Evolutionary conservation across 2,113 vertebrate species (phyloP).

Genomic region (Potamarius usumacintae): DNA sequence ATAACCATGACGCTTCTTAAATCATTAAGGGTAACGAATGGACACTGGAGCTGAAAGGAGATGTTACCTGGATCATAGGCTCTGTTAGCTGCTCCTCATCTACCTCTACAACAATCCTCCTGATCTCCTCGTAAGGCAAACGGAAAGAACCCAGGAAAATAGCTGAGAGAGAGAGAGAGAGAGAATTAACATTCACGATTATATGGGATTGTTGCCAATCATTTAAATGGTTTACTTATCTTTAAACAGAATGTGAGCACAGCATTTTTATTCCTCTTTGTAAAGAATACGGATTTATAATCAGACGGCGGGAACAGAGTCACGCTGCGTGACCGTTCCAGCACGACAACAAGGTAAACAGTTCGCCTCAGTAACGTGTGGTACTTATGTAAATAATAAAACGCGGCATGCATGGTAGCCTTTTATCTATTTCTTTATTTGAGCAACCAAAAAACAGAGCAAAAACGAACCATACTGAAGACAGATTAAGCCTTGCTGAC

Average conservation of each 20-base stretch:
- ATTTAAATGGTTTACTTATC: neutral
- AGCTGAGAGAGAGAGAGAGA: slow-evolving; percentile 67
- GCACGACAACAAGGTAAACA: neutral
- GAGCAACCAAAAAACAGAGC: too few species aligned
- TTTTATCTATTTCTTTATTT: too few species aligned
- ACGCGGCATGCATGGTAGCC: neutral
- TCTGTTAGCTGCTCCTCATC: slow-evolving; percentile 92
- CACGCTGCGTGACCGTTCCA: neutral
- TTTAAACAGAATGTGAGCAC: neutral
- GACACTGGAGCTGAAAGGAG: neutral
- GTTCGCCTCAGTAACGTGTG: neutral
- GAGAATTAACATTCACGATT: neutral
- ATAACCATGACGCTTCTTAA: neutral
- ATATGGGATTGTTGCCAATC: neutral
- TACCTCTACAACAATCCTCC: slow-evolving; percentile 87
- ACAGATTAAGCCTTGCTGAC: too few species aligned
- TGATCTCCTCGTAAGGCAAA: slow-evolving; percentile 93
- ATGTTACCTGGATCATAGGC: slow-evolving; percentile 91
- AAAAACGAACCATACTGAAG: too few species aligned
- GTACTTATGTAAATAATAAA: neutral
- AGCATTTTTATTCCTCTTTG: neutral
- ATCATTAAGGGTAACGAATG: neutral
- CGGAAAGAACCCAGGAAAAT: slow-evolving; percentile 96
- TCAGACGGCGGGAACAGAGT: neutral
- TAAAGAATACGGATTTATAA: neutral